phyloP scores from a whole-genome alignment of 2,888 invertebrate genomes.

The Cheilosia grossa region DNA sequence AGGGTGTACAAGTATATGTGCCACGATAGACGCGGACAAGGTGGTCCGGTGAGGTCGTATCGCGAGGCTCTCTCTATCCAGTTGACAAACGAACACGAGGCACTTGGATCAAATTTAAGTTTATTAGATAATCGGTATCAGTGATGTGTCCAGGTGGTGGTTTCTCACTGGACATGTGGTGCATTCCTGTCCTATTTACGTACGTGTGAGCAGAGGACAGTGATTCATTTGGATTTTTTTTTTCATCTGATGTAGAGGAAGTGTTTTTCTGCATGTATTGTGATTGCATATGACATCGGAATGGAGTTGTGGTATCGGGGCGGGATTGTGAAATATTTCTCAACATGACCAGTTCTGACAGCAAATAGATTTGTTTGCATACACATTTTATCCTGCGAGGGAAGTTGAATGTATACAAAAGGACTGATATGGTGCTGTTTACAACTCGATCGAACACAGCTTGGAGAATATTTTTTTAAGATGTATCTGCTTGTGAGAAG shows the following conservation, averaged over 20 bases:
- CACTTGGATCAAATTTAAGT: constrained; percentile 73
- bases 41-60: constrained; percentile 62
- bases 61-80: constrained; percentile 19
- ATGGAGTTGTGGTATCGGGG: constrained; percentile 21
- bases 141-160: constrained; percentile 55
- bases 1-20: constrained; percentile 4
- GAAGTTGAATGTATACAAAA: no score
- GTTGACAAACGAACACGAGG: constrained; percentile 72
- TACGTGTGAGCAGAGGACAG: neutral
- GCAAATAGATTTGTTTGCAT: no score
- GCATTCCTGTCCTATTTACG: constrained; percentile 13
- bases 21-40: constrained; percentile 53
- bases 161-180: constrained; percentile 20
- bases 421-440: no score
- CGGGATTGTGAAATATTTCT: constrained; percentile 6
- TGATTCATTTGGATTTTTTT: constrained; percentile 25
- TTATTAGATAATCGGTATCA: constrained; percentile 71
- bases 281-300: constrained; percentile 39
- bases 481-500: no score
- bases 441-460: no score
- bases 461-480: no score
- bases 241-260: constrained; percentile 50
- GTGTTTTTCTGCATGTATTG: constrained; percentile 46
- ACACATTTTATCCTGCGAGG: no score
- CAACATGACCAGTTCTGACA: constrained; percentile 5